Base-by-base conservation (phyloP, 2,888 invertebrate species). In the Ferrisia virgata region DNA sequence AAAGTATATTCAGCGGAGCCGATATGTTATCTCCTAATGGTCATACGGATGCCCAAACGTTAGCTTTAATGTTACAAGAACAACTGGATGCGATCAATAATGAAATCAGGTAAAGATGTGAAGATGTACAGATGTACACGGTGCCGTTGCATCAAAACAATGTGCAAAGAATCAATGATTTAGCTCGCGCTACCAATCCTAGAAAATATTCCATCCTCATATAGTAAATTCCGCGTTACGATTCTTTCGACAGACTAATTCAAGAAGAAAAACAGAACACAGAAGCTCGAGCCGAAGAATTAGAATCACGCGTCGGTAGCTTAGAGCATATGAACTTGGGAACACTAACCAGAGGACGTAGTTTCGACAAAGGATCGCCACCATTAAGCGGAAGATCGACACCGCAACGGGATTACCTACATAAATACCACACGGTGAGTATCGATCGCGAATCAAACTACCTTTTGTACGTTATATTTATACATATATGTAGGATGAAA, bases 1-100 rank as follows among this genome's bases (percentile, higher is more conserved):
- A 95, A 88, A 94, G 93, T 87, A 90, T 95, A 85, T 94, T 94
- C 88, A 92, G 93, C 87, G 91, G 92, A 28, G 92, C 92, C 11
- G 94, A 94, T 87, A 92, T 93, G 87, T 85, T 87, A 22, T 89
- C 89, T 15, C 90, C 90, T 2, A 88, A 89, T 8, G 91, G 91
- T 25, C 92, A 90, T 88, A 95, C 96, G 2, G 99, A 99, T 90
- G 98, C 99, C 79, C 99, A 99, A 88, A 97, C 98, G 0, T 91
- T 99, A 86, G 99, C 99, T 78, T 93, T 98, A 89, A 98, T 99
- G 97, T 92, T 99, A 87, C 99, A 99, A 89, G 99, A 99, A 88
- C 98, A 99, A 89, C 91, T 99, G 86, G 99, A 99, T 91, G 99
- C 99, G 88, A 99, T 99, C 89, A 99, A 99, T 90, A 98, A 98